phyloP scores from a whole-genome alignment of 1,140 invertebrate species.

The Zaprionus kolodkinae region DNA sequence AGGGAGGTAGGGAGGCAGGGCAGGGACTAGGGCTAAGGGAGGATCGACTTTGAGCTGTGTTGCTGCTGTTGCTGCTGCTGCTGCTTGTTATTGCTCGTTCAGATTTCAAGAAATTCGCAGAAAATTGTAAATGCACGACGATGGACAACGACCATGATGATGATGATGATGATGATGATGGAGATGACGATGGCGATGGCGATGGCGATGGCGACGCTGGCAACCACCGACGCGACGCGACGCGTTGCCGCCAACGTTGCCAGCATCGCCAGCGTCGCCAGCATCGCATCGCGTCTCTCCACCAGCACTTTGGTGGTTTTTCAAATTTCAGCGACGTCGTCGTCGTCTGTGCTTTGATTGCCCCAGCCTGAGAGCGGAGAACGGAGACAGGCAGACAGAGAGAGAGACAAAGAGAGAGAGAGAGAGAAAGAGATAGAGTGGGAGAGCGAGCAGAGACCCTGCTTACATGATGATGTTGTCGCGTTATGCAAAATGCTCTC shows the following conservation, averaged over 20 bases:
- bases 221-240: constrained; percentile 17
- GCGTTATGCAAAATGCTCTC: constrained; percentile 70
- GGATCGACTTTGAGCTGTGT: constrained; percentile 35
- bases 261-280: constrained; percentile 53
- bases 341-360: constrained; percentile 56
- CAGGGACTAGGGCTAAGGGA: constrained; percentile 8
- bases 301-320: constrained; percentile 67
- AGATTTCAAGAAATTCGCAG: constrained; percentile 81
- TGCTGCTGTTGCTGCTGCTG: too few relatives aligned
- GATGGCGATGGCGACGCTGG: constrained; percentile 33
- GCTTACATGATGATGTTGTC: constrained; percentile 72
- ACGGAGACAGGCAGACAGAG: constrained; percentile 1
- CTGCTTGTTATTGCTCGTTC: constrained; percentile 49
- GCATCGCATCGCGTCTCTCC: constrained; percentile 31
- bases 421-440: neutral
- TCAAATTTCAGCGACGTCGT: constrained; percentile 59
- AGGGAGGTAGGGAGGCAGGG: neutral
- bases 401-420: neutral
- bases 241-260: constrained; percentile 13
- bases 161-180: constrained; percentile 34
- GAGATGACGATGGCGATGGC: constrained; percentile 24
- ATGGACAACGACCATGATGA: constrained; percentile 32
- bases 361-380: constrained; percentile 55
- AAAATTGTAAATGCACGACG: constrained; percentile 80
- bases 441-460: neutral